Conservation (phyloP, 2,888 invertebrate species). For the Aspidiotus rigidus region DNA sequence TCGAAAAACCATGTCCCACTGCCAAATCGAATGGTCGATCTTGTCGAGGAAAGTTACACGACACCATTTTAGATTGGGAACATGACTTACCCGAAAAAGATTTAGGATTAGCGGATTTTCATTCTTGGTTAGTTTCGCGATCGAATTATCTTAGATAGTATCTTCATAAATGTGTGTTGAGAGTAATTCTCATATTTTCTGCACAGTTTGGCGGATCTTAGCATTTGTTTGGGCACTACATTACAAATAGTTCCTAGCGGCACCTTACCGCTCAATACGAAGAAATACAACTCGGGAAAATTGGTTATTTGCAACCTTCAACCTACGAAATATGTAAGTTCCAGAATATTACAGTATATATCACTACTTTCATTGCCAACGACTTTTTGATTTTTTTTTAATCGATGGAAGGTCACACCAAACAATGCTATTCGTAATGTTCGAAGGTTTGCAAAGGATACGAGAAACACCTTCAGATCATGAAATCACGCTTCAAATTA, state of each 20-base stretch:
- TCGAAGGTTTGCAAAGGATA: too few species aligned
- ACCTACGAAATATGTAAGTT: conserved; percentile 87
- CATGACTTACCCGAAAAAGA: conserved; percentile 82
- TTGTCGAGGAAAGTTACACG: conserved; percentile 80
- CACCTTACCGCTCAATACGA: conserved; percentile 75
- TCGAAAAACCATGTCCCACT: conserved; percentile 57
- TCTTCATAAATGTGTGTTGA: too few species aligned
- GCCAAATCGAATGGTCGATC: conserved; percentile 53
- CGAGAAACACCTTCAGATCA: too few species aligned
- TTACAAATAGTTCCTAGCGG: conserved; percentile 96
- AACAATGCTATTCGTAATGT: too few species aligned
- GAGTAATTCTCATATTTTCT: conserved; percentile 27
- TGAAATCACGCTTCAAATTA: too few species aligned
- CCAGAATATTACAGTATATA: conserved; percentile 9
- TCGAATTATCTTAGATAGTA: too few species aligned
- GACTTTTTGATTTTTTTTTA: too few species aligned
- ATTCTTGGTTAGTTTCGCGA: conserved; percentile 60
- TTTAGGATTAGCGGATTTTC: conserved; percentile 69
- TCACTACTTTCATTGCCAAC: too few species aligned
- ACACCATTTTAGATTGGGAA: conserved; percentile 97
- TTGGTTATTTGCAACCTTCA: conserved; percentile 92
- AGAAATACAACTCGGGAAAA: conserved; percentile 63
- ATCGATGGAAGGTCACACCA: too few species aligned
- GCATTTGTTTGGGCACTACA: conserved; percentile 92
- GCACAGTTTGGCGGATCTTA: conserved; percentile 78